Evolutionary conservation across 2,797 vertebrate species (phyloP).

Genomic region (Myotis vivesi): DNA sequence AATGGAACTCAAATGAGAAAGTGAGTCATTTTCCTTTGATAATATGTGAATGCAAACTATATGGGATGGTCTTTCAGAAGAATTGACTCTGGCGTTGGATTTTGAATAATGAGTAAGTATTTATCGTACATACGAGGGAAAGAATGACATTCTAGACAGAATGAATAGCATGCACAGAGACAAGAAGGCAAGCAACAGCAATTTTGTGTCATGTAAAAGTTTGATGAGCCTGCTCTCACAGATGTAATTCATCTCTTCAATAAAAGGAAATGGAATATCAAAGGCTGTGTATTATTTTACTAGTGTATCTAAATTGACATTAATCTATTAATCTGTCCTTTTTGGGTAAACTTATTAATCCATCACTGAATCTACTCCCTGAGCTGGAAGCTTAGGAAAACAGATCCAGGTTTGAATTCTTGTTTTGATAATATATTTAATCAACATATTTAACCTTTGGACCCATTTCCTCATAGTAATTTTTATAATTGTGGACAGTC

Average conservation of each 20-base stretch:
- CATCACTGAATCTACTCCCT: neutral
- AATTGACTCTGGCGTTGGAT: neutral
- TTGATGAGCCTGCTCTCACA: conserved; percentile 19
- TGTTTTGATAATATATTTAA: neutral
- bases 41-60: neutral
- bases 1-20: neutral
- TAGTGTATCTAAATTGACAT: neutral
- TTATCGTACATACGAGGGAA: neutral
- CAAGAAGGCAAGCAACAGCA: neutral
- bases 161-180: neutral
- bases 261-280: conserved; percentile 42
- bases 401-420: neutral
- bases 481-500: neutral
- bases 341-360: neutral
- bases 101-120: conserved; percentile 17
- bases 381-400: conserved; percentile 25
- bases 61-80: neutral
- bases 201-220: conserved; percentile 30
- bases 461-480: neutral
- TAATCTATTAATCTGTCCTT: neutral
- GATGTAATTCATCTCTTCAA: conserved; percentile 21
- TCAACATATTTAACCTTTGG: neutral
- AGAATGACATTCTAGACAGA: neutral
- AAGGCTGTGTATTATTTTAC: neutral
- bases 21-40: neutral